Base-by-base conservation (phyloP, 2,888 invertebrate species). In the Asteroscopus sphinx region DNA sequence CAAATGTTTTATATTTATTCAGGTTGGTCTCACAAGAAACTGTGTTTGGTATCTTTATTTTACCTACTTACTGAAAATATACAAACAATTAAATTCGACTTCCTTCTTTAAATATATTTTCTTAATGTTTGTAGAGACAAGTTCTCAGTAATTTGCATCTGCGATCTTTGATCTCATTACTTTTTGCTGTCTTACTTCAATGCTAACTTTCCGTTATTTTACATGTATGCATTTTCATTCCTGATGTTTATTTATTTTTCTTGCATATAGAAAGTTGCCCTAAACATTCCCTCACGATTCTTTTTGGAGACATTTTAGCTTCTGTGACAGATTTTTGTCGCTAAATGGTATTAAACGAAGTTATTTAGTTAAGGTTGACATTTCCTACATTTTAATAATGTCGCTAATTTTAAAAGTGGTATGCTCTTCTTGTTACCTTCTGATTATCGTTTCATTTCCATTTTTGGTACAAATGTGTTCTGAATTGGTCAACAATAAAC, bases 211-310 rank as follows among this genome's bases (percentile, higher is more conserved):
- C 12, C 2, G 7, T 39, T 13, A 40, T 26, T 41, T 16, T 11
- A n/a, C n/a, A n/a, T n/a, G 11, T 28, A 25, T 6, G 11, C 13
- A 28, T 25, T 40, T 46, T 49, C n/a, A n/a, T 45, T 21, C n/a
- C 48, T 51, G 45, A 54, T 56, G 56, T 69, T 70, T 62, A 62
- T 72, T 74, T 68, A 16, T 41, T 17, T 30, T 56, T 44, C 16
- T 32, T 42, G 7, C 8, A 47, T 37, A 39, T 76, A 76, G 84
- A 86, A 85, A 85, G 85, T 74, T 49, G 37, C 39, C 55, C 77
- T 82, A 86, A 87, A 53, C 62, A 51, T 36, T 48, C 57, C 49
- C 48, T 82, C 86, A 86, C 82, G 87, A 66, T 41, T 57, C 35
- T 46, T 36, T 71, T 76, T 64, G 46, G 68, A 57, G 56, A 63